Conservation (phyloP, 2,797 vertebrate genomes). For the Borostomias antarcticus region DNA sequence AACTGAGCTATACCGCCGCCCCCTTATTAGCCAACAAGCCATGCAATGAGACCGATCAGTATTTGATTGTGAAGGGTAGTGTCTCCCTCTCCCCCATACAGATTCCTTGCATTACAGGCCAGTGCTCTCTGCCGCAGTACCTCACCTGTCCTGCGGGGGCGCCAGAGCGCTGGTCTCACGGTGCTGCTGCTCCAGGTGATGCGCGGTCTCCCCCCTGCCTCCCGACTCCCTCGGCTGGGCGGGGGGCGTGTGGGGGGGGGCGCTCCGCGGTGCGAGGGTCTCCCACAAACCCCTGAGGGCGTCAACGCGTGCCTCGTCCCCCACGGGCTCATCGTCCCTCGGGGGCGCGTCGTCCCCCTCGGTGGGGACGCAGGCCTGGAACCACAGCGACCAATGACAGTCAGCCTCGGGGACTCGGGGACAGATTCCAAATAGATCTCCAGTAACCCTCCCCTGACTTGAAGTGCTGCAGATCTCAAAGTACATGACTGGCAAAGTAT, state of each 20-base stretch:
- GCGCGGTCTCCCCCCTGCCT: constrained; percentile 62
- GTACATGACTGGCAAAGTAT: neutral
- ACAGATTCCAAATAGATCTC: neutral
- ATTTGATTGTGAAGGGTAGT: too few relatives aligned
- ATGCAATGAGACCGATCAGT: too few relatives aligned
- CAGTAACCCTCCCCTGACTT: too few relatives aligned
- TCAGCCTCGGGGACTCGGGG: neutral
- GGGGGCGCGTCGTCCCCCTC: too few relatives aligned
- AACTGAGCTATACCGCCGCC: too few relatives aligned
- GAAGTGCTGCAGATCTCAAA: too few relatives aligned
- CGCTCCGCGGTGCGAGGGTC: constrained; percentile 54
- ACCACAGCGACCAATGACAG: neutral
- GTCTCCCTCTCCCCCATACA: too few relatives aligned
- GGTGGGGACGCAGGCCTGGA: constrained; percentile 70
- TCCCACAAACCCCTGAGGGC: constrained; percentile 64
- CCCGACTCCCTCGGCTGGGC: constrained; percentile 61
- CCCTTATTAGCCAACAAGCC: too few relatives aligned
- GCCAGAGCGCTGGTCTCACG: neutral
- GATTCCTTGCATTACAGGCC: too few relatives aligned
- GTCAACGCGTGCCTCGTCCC: constrained; percentile 55
- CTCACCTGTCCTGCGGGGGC: constrained; percentile 44
- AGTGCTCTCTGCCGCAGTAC: neutral
- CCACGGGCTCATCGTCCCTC: constrained; percentile 24
- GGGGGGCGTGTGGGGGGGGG: constrained; percentile 47
- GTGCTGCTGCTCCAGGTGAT: constrained; percentile 40